These are phyloP conservation scores for Drosophila fungiperda DNA, from an alignment of 2,888 invertebrate species.

Conservation along the genomic window DNA sequence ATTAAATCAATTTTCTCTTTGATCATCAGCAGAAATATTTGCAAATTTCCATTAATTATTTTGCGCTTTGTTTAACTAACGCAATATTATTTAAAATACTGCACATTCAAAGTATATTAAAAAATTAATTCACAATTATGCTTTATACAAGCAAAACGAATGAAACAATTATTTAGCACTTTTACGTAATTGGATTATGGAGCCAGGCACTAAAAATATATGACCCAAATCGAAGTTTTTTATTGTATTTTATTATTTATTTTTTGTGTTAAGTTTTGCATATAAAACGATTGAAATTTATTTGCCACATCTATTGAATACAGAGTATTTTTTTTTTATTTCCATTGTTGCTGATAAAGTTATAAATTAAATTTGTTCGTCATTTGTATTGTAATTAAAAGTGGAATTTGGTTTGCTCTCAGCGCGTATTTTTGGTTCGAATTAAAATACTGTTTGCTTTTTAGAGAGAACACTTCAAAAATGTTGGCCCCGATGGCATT, in stretches of 20 bases:
- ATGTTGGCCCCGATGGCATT: slow-evolving; percentile 47
- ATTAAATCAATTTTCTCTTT: neutral
- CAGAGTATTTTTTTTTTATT: slow-evolving; percentile 13
- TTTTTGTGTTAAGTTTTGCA: neutral
- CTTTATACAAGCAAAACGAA: neutral
- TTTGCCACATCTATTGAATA: slow-evolving; percentile 34
- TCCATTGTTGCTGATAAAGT: slow-evolving; percentile 27
- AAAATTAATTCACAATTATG: slow-evolving; percentile 17
- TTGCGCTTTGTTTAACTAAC: neutral
- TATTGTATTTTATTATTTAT: neutral
- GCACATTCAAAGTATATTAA: neutral
- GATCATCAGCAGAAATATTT: too few species aligned
- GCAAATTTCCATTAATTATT: neutral
- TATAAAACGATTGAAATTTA: slow-evolving; percentile 46
- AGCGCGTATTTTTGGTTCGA: neutral
- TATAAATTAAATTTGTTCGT: slow-evolving; percentile 56
- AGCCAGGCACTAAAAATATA: slow-evolving; percentile 12
- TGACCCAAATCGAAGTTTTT: slow-evolving; percentile 4
- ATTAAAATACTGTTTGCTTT: slow-evolving; percentile 27
- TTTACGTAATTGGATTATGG: slow-evolving; percentile 40
- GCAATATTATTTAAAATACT: neutral
- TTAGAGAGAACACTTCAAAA: slow-evolving; percentile 46
- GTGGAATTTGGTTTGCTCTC: slow-evolving; percentile 12
- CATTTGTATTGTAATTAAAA: slow-evolving; percentile 53
- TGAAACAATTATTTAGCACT: slow-evolving; percentile 40